Evolutionary conservation across 2,888 invertebrate species (phyloP), one percentile per base, ranked within the genome.

Genomic region (Chrysolina americana): DNA sequence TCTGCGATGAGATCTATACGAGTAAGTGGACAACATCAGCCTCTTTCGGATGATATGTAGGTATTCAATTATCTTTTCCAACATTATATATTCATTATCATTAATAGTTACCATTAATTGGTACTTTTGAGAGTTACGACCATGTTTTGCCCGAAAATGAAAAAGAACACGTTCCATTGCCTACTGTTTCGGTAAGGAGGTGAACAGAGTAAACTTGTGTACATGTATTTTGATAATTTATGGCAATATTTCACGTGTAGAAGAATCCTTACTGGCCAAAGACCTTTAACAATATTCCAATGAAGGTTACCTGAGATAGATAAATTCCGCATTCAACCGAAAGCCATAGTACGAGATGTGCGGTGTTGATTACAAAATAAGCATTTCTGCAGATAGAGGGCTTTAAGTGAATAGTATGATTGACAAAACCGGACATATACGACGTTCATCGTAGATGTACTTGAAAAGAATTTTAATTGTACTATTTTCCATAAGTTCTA

Each of bases 401-500:
- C 68, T 53, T 56, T 36, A 17, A 68, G 68, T 70, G 66, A 53
- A 53, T 41, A 41, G 53, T 68, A 41, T 68, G 68, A 73, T 75
- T 74, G 68, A 74, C 75, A 70, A 71, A 74, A 74, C 74, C 72
- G 77, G 73, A 76, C 73, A 76, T 72, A 78, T 74, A 76, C 70
- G 73, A 50, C 73, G 69, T 19, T 73, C 75, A 71, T 71, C 73
- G 56, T 64, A 73, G 74, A 73, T 73, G 68, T 70, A 73, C 73
- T 70, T 62, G 72, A 23, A 48, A 65, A 68, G 82, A 79, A 82
- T 82, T 75, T 65, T 76, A 80, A 81, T 78, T 75, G 75, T 75
- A 71, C 75, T 77, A 80, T 80, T 81, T 81, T 82, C 78, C 79
- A 75, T 79, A 75, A 48, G 76, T 78, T 76, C 76, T 81, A 80